These are phyloP conservation scores for Scelioninae gen. 1 DNA, from an alignment of 2,888 invertebrate genomes.

Conservation along the genomic window DNA sequence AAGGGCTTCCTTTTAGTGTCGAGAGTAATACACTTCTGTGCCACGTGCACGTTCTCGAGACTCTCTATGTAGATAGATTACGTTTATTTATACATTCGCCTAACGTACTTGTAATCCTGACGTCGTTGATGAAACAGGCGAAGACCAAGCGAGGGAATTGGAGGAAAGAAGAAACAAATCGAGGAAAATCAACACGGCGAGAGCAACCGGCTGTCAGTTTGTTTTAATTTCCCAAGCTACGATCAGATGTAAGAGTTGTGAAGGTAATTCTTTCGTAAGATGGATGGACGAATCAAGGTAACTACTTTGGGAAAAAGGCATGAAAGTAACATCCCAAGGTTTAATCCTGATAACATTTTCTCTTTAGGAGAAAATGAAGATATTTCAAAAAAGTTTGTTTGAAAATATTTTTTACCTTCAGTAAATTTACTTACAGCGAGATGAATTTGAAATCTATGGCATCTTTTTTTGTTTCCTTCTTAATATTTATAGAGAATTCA, in stretches of 20 bases:
- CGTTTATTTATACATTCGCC: constrained; percentile 26
- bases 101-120: constrained; percentile 48
- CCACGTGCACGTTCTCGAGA: constrained; percentile 59
- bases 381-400: too few species aligned
- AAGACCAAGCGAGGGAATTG: constrained; percentile 14
- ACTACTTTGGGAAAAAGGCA: neutral
- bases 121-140: constrained; percentile 46
- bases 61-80: constrained; percentile 54
- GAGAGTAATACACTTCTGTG: constrained; percentile 58
- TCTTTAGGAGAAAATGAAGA: neutral
- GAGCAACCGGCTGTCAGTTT: constrained; percentile 79
- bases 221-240: constrained; percentile 83
- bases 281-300: constrained; percentile 45
- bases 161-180: constrained; percentile 63
- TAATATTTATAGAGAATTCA: too few species aligned
- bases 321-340: constrained; percentile 15
- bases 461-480: too few species aligned
- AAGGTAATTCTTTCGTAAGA: constrained; percentile 29
- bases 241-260: constrained; percentile 70
- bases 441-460: too few species aligned
- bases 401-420: too few species aligned
- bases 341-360: neutral
- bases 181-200: constrained; percentile 78
- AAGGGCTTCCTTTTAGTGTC: constrained; percentile 55
- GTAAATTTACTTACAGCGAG: too few species aligned